phyloP scores from a whole-genome alignment of 2,888 invertebrate species.

The Tipula confusa region DNA sequence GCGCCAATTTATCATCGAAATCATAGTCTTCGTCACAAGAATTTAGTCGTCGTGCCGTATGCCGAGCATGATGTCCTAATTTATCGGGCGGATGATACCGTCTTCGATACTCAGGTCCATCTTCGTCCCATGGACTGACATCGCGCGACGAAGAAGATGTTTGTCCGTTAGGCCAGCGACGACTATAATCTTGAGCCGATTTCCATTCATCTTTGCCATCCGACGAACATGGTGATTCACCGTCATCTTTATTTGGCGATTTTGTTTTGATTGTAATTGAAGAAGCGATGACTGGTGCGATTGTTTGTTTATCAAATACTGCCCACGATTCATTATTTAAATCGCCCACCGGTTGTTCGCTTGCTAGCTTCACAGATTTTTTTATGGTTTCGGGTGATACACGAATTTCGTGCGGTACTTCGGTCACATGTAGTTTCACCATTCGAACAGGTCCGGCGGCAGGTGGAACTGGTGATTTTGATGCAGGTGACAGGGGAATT shows the following conservation, averaged over 20 bases:
- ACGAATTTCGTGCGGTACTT: neutral
- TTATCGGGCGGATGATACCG: constrained; percentile 43
- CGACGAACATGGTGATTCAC: constrained; percentile 72
- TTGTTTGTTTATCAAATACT: constrained; percentile 53
- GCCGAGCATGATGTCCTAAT: constrained; percentile 53
- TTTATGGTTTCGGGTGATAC: neutral
- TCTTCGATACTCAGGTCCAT: constrained; percentile 55
- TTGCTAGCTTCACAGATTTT: constrained; percentile 32
- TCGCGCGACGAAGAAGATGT: constrained; percentile 71
- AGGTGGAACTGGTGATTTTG: constrained; percentile 50
- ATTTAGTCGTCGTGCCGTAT: constrained; percentile 50
- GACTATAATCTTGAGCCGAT: constrained; percentile 49
- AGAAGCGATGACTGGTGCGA: neutral
- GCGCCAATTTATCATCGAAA: constrained; percentile 49
- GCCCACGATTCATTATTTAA: constrained; percentile 55
- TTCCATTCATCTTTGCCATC: constrained; percentile 65
- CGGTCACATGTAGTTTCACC: neutral
- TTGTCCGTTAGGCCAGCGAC: constrained; percentile 56
- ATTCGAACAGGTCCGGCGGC: constrained; percentile 49
- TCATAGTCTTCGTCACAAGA: constrained; percentile 71
- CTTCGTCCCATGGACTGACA: constrained; percentile 77
- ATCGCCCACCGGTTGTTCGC: constrained; percentile 34
- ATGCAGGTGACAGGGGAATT: constrained; percentile 35
- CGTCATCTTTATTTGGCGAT: constrained; percentile 47
- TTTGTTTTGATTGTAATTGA: constrained; percentile 27